These are phyloP conservation scores for Anarsia innoxiella DNA, from an alignment of 2,888 invertebrate genomes.

Conservation along the genomic window DNA sequence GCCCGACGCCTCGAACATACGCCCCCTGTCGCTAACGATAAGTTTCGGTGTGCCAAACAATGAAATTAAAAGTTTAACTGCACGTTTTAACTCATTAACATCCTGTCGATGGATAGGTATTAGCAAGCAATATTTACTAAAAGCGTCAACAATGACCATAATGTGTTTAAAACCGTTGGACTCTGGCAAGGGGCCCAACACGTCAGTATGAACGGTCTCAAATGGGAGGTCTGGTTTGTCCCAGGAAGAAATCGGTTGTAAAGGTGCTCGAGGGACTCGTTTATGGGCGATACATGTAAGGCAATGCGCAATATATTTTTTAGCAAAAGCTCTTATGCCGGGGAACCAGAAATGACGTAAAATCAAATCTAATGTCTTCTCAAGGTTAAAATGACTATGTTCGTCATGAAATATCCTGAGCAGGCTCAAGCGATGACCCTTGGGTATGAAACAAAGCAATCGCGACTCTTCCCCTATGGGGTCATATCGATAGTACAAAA, in stretches of 20 bases:
- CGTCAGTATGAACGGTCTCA: slow-evolving; percentile 14
- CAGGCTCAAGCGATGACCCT: slow-evolving; percentile 18
- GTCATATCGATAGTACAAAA: slow-evolving; percentile 14
- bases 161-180: slow-evolving; percentile 16
- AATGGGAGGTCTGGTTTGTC: slow-evolving; percentile 6
- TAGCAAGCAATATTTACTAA: slow-evolving; percentile 7
- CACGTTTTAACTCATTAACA: slow-evolving; percentile 3
- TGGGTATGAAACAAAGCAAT: slow-evolving; percentile 17
- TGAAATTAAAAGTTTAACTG: neutral
- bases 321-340: slow-evolving; percentile 5
- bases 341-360: slow-evolving; percentile 17
- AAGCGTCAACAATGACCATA: slow-evolving; percentile 11
- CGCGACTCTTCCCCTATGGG: slow-evolving; percentile 12
- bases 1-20: slow-evolving; percentile 3
- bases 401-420: slow-evolving; percentile 18
- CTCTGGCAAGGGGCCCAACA: slow-evolving; percentile 12
- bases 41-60: slow-evolving; percentile 1
- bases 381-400: slow-evolving; percentile 4
- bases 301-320: slow-evolving; percentile 6
- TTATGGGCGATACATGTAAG: slow-evolving; percentile 5
- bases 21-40: slow-evolving; percentile 1
- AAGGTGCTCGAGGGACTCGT: slow-evolving; percentile 3
- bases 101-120: slow-evolving; percentile 9
- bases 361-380: slow-evolving; percentile 13
- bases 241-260: slow-evolving; percentile 9